phyloP scores from a whole-genome alignment of 2,888 invertebrate genomes.

The Lithophane semibrunnea region DNA sequence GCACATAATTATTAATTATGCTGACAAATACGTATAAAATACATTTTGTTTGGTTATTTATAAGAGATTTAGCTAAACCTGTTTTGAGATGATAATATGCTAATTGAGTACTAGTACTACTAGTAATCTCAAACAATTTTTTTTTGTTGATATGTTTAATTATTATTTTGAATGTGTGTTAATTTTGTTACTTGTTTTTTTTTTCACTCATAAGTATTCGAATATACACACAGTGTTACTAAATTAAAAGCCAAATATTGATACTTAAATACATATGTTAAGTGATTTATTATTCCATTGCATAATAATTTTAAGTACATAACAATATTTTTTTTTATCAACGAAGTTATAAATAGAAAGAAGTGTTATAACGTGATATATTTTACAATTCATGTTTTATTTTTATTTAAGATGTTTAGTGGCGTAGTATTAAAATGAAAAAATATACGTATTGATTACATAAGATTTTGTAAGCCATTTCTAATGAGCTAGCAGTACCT shows the following conservation, averaged over 20 bases:
- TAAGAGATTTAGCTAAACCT: constrained; percentile 13
- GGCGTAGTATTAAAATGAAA: constrained; percentile 15
- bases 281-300: constrained; percentile 43
- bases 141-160: not conserved
- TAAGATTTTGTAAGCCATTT: constrained; percentile 34
- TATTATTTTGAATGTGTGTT: not conserved
- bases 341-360: constrained; percentile 1
- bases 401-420: constrained; percentile 20
- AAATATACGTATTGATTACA: constrained; percentile 44
- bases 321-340: constrained; percentile 16
- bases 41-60: constrained; percentile 44
- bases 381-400: constrained; percentile 1
- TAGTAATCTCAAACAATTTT: constrained; percentile 1
- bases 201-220: constrained; percentile 7
- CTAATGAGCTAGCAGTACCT: constrained; percentile 22
- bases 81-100: not conserved
- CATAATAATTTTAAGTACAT: constrained; percentile 47
- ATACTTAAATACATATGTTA: constrained; percentile 12
- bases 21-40: constrained; percentile 32
- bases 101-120: not conserved
- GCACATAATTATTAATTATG: constrained; percentile 29
- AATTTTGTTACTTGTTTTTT: constrained; percentile 16
- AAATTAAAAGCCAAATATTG: constrained; percentile 15
- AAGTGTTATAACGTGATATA: constrained; percentile 19
- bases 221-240: constrained; percentile 19